Conservation (phyloP, 2,888 invertebrate species). For the Craniophora ligustri region DNA sequence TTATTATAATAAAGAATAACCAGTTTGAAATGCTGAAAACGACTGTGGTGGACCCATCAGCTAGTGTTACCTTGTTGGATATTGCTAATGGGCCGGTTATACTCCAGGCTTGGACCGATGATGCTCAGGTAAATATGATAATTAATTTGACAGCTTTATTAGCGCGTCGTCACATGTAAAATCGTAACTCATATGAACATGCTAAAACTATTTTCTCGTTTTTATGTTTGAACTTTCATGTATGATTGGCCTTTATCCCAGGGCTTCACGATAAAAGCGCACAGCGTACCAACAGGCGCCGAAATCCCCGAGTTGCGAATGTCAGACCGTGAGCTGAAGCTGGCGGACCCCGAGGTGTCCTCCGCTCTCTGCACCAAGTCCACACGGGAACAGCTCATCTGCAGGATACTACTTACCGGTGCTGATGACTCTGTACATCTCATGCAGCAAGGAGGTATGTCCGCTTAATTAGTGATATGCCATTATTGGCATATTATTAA, state of each 20-base stretch:
- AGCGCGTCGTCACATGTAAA: too few species aligned
- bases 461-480: too few species aligned
- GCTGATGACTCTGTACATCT: slow-evolving; percentile 91
- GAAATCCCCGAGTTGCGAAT: slow-evolving; percentile 79
- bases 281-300: slow-evolving; percentile 70
- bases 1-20: slow-evolving; percentile 74
- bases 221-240: too few species aligned
- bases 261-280: slow-evolving; percentile 81
- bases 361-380: slow-evolving; percentile 88
- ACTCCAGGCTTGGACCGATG: slow-evolving; percentile 77
- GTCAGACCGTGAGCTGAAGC: slow-evolving; percentile 68
- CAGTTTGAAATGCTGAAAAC: slow-evolving; percentile 69
- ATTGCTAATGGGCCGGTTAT: slow-evolving; percentile 69
- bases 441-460: slow-evolving; percentile 90
- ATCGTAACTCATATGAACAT: too few species aligned
- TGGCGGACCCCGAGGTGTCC: slow-evolving; percentile 80
- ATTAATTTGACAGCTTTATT: too few species aligned
- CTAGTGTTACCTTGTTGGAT: slow-evolving; percentile 74
- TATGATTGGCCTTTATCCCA: too few species aligned
- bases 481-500: too few species aligned
- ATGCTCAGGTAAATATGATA: slow-evolving; percentile 26
- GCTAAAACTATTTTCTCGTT: too few species aligned
- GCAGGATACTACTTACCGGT: slow-evolving; percentile 90
- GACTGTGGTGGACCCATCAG: slow-evolving; percentile 63
- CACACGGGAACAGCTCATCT: slow-evolving; percentile 82